Evolutionary conservation across 2,888 invertebrate genomes (phyloP), one percentile per base, ranked within the genome.

Genomic region (Drosophila macrothrix): DNA sequence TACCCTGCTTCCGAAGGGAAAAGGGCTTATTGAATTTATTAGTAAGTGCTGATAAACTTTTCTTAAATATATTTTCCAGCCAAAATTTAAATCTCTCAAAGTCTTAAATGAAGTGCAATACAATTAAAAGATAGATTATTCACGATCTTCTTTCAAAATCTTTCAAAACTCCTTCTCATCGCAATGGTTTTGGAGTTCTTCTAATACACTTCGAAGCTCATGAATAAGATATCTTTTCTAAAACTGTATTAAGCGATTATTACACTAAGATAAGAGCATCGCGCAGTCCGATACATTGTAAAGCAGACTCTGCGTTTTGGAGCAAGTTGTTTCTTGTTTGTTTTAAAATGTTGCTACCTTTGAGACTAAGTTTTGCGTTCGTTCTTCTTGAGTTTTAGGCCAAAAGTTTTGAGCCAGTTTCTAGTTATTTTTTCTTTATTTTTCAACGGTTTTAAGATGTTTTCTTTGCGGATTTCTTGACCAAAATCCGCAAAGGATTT

Each of bases 401-500:
- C 31, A 29, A 63, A 68, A 53, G 58, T 46, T 49, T 54, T 56
- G 35, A 54, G 60, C 53, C 46, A 41, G 55, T 33, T 61, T 28
- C 16, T 29, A 28, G 28, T 28, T 28, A 55, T 53, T 64, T 73
- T 10, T 22, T 16, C 25, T 46, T 22, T 33, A 4, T 75, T 61
- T 66, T 61, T 66, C 64, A 68, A 50, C 55, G 75, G 67, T 69
- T 78, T 78, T 67, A 78, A 67, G 61, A 75, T 83, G 78, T 83
- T 85, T 80, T 82, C 66, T 56, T 70, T 83, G 85, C 73, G 80
- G 73, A 85, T 80, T 83, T 74, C 83, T 85, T 83, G 80, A 75
- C 84, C 86, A 67, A 80, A 88, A 85, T 76, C 82, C 78, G 74
- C 67, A 80, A 82, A 82, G 75, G 86, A 82, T 86, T 88, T 83